Evolutionary conservation across 2,797 vertebrate species (phyloP).

Genomic region (Anas georgica): DNA sequence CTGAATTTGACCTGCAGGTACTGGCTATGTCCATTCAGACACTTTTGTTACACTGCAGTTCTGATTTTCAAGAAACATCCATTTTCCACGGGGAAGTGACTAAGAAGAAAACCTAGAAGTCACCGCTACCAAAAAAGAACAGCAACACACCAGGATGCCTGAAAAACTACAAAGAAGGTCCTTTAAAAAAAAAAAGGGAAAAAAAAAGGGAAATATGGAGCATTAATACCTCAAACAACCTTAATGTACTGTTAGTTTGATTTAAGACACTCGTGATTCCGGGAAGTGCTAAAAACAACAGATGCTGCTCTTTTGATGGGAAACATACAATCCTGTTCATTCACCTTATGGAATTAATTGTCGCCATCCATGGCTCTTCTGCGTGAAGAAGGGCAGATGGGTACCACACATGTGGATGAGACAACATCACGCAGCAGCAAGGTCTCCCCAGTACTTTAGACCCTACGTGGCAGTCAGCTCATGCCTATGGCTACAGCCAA

Average conservation of each 20-base stretch:
- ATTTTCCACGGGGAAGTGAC: accelerated
- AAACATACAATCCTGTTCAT: conserved; percentile 19
- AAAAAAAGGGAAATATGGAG: background rate
- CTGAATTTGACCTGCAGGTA: conserved; percentile 17
- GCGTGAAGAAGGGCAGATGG: background rate
- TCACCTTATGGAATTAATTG: conserved; percentile 47
- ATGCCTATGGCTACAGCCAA: background rate
- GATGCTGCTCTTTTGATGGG: conserved; percentile 59
- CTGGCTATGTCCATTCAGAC: accelerated
- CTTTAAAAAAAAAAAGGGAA: background rate
- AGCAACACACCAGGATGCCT: background rate
- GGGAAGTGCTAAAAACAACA: conserved; percentile 65
- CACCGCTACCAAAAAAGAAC: background rate
- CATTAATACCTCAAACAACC: conserved; percentile 50
- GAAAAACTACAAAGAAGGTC: background rate
- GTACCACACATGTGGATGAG: background rate
- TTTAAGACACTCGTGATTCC: conserved; percentile 23
- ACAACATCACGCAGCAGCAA: background rate
- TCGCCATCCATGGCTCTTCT: background rate
- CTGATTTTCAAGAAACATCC: background rate
- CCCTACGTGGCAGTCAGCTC: background rate
- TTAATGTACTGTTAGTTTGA: conserved; percentile 51
- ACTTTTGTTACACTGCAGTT: background rate
- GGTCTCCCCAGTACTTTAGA: background rate
- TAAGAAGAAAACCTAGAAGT: background rate